Conservation (phyloP, 2,797 vertebrate genomes). For the Parauchenoglanis punctatus region DNA sequence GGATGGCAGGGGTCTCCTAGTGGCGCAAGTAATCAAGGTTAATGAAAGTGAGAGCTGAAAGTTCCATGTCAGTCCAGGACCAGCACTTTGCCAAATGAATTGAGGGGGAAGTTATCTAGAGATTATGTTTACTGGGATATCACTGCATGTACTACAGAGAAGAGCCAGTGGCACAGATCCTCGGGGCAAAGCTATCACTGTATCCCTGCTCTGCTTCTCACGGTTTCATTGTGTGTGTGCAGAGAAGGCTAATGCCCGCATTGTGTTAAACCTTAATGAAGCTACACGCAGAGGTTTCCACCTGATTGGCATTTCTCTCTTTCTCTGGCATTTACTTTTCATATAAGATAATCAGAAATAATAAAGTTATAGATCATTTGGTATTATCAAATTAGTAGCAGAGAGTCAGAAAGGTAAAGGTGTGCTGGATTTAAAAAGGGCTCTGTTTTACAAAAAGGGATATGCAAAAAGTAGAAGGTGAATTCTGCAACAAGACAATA, state of each 20-base stretch:
- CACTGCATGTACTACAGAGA: constrained; percentile 32
- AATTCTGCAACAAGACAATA: not conserved
- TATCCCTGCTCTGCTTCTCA: constrained; percentile 32
- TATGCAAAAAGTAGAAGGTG: not conserved
- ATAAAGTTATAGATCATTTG: not conserved
- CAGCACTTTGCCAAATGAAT: constrained; percentile 58
- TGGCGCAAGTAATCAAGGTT: constrained; percentile 55
- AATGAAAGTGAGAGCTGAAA: constrained; percentile 54
- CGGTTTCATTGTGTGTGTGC: constrained; percentile 35
- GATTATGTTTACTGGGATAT: constrained; percentile 50
- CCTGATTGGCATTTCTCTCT: constrained; percentile 10
- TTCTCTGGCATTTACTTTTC: not conserved
- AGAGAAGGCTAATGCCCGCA: constrained; percentile 41
- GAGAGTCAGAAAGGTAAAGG: not conserved
- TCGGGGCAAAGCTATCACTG: constrained; percentile 30
- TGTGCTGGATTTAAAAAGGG: not conserved
- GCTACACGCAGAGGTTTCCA: constrained; percentile 31
- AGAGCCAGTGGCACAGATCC: constrained; percentile 9
- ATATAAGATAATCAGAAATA: not conserved
- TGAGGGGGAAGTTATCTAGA: constrained; percentile 49
- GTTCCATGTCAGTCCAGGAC: constrained; percentile 39
- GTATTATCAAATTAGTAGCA: not conserved
- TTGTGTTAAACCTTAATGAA: constrained; percentile 52
- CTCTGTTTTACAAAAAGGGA: not conserved
- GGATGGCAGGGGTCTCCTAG: constrained; percentile 38